phyloP scores from a whole-genome alignment of 2,113 vertebrate genomes.

The Gnathonemus echidnorhynchus region DNA sequence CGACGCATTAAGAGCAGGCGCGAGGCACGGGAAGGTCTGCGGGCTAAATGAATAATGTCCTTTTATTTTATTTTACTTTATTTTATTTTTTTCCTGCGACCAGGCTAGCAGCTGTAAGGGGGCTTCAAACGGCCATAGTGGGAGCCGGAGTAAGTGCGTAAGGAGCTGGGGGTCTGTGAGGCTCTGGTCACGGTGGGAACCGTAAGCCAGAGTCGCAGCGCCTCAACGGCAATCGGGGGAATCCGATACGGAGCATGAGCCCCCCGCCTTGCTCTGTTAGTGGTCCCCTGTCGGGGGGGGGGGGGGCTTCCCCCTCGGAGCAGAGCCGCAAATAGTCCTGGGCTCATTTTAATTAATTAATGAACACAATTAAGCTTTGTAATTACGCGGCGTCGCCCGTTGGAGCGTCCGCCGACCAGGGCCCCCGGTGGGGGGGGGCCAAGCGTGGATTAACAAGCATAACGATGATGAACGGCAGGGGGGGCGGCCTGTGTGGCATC shows the following conservation, averaged over 20 bases:
- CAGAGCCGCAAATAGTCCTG: neutral
- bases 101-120: neutral
- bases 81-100: neutral
- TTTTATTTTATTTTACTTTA: conserved; percentile 1
- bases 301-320: neutral
- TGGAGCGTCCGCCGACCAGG: neutral
- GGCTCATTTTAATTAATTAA: conserved; percentile 13
- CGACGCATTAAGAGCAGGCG: neutral
- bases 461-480: neutral
- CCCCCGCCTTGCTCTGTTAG: neutral
- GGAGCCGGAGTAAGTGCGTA: neutral
- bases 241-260: neutral
- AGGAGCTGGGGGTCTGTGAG: neutral
- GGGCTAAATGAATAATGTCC: conserved; percentile 7
- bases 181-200: neutral
- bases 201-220: too few relatives aligned
- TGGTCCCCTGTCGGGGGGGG: neutral
- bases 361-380: conserved; percentile 15
- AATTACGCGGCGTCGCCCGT: neutral
- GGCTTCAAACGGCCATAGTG: neutral
- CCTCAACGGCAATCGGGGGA: neutral
- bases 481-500: neutral
- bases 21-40: neutral
- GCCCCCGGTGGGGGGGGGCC: neutral
- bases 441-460: neutral